Percentiles rank a stretch among this genome's conserved stretches.
These are phyloP conservation scores for honey bee (Apis mellifera) DNA, from an alignment of 1,140 invertebrate genomes.

Conservation along the genomic window Amel_HAv3.1 CM009937.2:3229001-3229500, in stretches of 20 bases:
- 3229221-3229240: constrained; percentile 59
- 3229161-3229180: constrained; percentile 61
- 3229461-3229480: constrained; percentile 62
- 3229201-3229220: constrained; percentile 59
- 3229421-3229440: constrained; percentile 43
- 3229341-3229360: background rate
- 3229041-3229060: background rate
- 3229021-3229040: background rate
- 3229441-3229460: constrained; percentile 45
- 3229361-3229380: background rate
- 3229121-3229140: constrained; percentile 48
- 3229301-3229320: constrained; percentile 41
- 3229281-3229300: constrained; percentile 44
- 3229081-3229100: background rate
- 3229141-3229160: constrained; percentile 42
- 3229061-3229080: background rate
- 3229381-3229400: background rate
- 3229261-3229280: constrained; percentile 53
- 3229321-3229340: background rate
- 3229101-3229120: constrained; percentile 38
- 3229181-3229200: constrained; percentile 62
- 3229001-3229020: background rate
- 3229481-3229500: constrained; percentile 78
- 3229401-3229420: constrained; percentile 29
- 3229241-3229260: constrained; percentile 58